Percentiles rank a stretch among this genome's conserved stretches.
phyloP scores from a whole-genome alignment of 2,113 vertebrate genomes.

The Microcebus griseorufus region DNA sequence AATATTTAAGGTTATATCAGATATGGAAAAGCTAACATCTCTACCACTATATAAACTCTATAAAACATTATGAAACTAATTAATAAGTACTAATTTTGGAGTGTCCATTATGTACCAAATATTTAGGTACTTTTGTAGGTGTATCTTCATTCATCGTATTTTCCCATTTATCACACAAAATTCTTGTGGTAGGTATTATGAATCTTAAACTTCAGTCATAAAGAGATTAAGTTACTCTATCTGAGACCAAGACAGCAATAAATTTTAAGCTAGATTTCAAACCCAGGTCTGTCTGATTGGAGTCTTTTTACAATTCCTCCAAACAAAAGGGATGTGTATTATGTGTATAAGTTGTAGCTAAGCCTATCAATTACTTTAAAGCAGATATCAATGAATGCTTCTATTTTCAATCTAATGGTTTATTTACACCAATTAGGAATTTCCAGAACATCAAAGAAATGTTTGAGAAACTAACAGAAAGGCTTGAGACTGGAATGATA shows the following conservation, averaged over 20 bases:
- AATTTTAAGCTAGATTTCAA: neutral
- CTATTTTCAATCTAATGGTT: conserved; percentile 3
- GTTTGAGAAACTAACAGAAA: conserved; percentile 36
- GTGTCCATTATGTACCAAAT: neutral
- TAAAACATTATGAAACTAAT: neutral
- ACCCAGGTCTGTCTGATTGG: neutral
- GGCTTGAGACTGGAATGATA: conserved; percentile 7
- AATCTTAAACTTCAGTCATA: conserved; percentile 17
- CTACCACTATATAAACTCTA: neutral
- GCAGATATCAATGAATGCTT: neutral
- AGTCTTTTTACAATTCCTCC: neutral
- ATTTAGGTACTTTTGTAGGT: neutral
- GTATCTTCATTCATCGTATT: neutral
- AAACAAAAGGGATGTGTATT: neutral
- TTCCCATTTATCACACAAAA: neutral
- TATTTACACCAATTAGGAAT: conserved; percentile 31
- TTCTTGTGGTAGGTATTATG: neutral
- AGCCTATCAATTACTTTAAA: conserved; percentile 27
- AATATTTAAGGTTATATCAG: neutral
- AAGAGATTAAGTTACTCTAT: neutral
- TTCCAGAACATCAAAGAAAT: conserved; percentile 15
- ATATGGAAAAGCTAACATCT: neutral
- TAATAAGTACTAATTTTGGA: neutral
- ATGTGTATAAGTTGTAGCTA: neutral
- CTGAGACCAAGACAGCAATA: neutral